These are phyloP conservation scores for Acanthosoma haemorrhoidale DNA, from an alignment of 2,888 invertebrate species.

Conservation along the genomic window DNA sequence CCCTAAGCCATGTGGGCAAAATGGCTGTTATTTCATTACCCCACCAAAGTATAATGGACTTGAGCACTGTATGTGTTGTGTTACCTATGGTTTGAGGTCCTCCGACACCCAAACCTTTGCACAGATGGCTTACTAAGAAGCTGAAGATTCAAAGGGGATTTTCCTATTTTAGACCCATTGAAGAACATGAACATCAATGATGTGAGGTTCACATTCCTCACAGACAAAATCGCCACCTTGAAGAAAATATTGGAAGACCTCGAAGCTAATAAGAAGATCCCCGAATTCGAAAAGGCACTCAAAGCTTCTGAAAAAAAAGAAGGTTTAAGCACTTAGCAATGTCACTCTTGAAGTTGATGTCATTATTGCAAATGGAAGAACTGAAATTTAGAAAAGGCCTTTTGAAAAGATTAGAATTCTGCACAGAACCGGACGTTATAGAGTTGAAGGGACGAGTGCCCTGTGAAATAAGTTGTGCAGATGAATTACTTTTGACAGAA, in stretches of 20 bases:
- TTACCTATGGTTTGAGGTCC: slow-evolving; percentile 79
- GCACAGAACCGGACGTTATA: slow-evolving; percentile 88
- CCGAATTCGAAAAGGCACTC: slow-evolving; percentile 65
- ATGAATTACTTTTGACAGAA: slow-evolving; percentile 94
- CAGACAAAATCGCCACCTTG: slow-evolving; percentile 74
- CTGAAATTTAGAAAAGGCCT: slow-evolving; percentile 92
- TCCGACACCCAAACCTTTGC: slow-evolving; percentile 80
- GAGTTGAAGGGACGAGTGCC: slow-evolving; percentile 96
- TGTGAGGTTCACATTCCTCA: slow-evolving; percentile 68
- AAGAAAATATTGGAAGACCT: slow-evolving; percentile 79
- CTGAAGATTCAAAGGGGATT: slow-evolving; percentile 82
- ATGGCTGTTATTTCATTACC: slow-evolving; percentile 86
- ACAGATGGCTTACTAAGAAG: slow-evolving; percentile 74
- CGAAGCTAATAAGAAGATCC: slow-evolving; percentile 71
- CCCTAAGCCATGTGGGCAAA: slow-evolving; percentile 56
- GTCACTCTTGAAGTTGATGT: too few species aligned
- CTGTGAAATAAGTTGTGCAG: slow-evolving; percentile 95
- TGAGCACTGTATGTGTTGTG: slow-evolving; percentile 66
- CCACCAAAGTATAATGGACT: slow-evolving; percentile 72
- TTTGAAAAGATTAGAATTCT: slow-evolving; percentile 84
- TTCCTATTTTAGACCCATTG: slow-evolving; percentile 87
- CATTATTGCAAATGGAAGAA: slow-evolving; percentile 93
- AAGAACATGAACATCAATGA: slow-evolving; percentile 95
- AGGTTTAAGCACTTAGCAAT: too few species aligned
- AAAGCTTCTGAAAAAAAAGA: slow-evolving; percentile 58